Conservation (phyloP, 2,113 vertebrate species). For the Ivindomyrus marchei region DNA sequence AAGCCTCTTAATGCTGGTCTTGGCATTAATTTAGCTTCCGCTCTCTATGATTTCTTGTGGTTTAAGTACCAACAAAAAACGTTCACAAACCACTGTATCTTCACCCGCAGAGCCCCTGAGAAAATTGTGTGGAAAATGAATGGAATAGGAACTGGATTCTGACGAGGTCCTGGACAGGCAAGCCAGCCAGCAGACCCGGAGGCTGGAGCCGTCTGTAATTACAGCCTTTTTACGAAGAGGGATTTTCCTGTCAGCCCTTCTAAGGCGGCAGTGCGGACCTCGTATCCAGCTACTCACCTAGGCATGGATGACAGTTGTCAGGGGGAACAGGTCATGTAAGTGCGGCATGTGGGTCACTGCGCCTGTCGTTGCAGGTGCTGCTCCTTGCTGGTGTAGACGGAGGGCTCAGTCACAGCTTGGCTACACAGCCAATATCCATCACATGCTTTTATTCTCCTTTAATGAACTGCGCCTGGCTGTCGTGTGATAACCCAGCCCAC, state of each 20-base stretch:
- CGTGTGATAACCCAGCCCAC: conserved; percentile 26
- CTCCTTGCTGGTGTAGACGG: conserved; percentile 22
- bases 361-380: neutral
- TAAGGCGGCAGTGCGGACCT: neutral
- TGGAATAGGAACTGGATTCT: neutral
- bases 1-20: neutral
- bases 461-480: conserved; percentile 11
- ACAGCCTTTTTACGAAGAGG: neutral
- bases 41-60: neutral
- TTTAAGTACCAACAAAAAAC: neutral
- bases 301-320: neutral
- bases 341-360: neutral
- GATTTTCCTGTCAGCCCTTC: neutral
- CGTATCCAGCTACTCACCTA: neutral
- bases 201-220: neutral
- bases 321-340: neutral
- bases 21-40: neutral
- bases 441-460: conserved; percentile 1
- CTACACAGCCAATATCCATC: conserved; percentile 12
- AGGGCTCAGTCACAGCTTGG: conserved; percentile 9
- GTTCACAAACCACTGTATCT: neutral
- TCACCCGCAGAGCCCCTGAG: neutral
- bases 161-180: neutral
- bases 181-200: neutral
- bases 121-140: neutral